Evolutionary conservation across 2,888 invertebrate species (phyloP), one percentile per base, ranked within the genome.

Genomic region (Pterobdella sp.): DNA sequence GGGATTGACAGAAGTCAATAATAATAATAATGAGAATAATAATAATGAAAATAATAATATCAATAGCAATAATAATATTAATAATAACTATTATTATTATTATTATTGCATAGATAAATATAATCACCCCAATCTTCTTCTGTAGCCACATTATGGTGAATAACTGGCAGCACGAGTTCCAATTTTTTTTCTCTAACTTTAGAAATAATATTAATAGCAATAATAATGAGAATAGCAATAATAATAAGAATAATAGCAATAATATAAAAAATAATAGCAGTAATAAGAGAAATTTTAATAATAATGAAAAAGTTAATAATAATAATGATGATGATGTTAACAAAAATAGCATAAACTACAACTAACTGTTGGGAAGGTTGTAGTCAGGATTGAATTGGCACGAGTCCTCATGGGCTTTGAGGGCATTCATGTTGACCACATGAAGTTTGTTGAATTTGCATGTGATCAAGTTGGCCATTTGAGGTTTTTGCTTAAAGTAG

Each of bases 361-460:
- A 26, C 4, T 56, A n/a, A 56, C 60, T n/a, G 18, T 22, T 22
- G 60, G 3, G 26, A 56, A 26, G 60, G 4, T 7, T 18, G n/a
- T 18, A 56, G 60, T 56, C 60, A 18, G 60, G 60, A 22, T 56
- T 56, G 60, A 56, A 56, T 56, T 22, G n/a, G 60, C 60, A 56
- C 3, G 7, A 18, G 10, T 26, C n/a, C 26, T 56, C n/a, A 26
- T 56, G 60, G 10, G 18, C 60, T n/a, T 56, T 4, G 4, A 56
- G 7, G 26, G 3, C 7, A 4, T 56, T 56, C 60, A 26, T n/a
- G 3, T 3, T 4, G 4, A 7, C 7, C 14, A 56, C 60, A 56
- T 56, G 60, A 4, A 56, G n/a, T 26, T 4, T 22, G n/a, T 56
- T 56, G n/a, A 56, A 56, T 22, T 56, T 56, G n/a, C 60, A 56